Evolutionary conservation across 1,140 invertebrate species (phyloP), one percentile per base, ranked within the genome.

Genomic region (Zaprionus kolodkinae): DNA sequence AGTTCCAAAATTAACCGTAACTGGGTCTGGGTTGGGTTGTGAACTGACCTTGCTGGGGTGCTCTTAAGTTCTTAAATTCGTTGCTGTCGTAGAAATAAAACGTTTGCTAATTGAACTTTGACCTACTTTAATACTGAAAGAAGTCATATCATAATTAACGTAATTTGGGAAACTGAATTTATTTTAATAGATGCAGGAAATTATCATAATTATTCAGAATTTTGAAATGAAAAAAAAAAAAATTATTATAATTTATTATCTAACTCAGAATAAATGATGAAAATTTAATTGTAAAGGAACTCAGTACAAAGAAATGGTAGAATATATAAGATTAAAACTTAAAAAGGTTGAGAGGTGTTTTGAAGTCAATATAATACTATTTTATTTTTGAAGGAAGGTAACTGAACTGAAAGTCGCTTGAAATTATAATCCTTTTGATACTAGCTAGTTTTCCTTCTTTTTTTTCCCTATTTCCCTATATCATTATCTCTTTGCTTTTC

Each of bases 71-170:
- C 40, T n/a, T 9, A n/a, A n/a, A n/a, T n/a, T n/a, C n/a, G n/a
- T 45, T 45, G 9, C 40, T 7, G 40, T 15, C 40, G 15, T 15
- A n/a, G 11, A 50, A 50, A 50, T 12, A 11, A 50, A 45, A 45
- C 7, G 40, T 45, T 45, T 9, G 40, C 45, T 50, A 50, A 50
- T 50, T 50, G 17, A 50, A 25, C 45, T 50, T 21, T 50, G 45
- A 25, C 17, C 45, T 25, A 50, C 45, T 50, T 25, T 0, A 50
- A 45, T 0, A 15, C 40, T 15, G 6, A 6, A 6, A 50, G 45
- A 50, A 25, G 12, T 25, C 11, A 25, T 50, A 50, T 25, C 11
- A 25, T 50, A 50, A 50, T 50, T 17, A 50, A 50, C 9, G 3
- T 3, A 50, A 50, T 9, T 25, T 12, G 17, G 45, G 45, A 50